These are phyloP conservation scores for Siderastrea radians DNA, from an alignment of 92 coral and sea anemone genomes.

Conservation along the genomic window DNA sequence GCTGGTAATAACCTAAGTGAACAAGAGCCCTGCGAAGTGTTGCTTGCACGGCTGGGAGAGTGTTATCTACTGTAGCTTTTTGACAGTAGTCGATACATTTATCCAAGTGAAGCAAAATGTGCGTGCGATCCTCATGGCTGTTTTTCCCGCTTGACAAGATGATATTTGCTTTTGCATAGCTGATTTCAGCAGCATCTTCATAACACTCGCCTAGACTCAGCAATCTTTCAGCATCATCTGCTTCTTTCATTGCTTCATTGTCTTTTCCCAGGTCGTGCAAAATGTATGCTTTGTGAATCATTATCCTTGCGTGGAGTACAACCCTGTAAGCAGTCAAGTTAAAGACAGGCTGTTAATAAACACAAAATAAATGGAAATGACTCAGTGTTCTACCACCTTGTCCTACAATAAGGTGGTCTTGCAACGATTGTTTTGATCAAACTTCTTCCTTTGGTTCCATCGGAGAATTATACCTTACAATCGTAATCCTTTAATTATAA, in stretches of 20 bases:
- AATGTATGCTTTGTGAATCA: slow-evolving; percentile 25
- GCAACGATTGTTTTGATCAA: no score
- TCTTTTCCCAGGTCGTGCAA: slow-evolving; percentile 43
- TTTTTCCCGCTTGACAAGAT: slow-evolving; percentile 28
- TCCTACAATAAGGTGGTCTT: no score
- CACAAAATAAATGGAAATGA: background rate
- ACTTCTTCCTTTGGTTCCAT: background rate
- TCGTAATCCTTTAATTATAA: no score
- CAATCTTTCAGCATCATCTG: slow-evolving; percentile 54
- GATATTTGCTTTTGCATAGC: slow-evolving; percentile 39
- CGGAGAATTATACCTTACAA: no score
- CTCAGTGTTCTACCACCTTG: no score
- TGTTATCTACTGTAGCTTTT: slow-evolving; percentile 51
- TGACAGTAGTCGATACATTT: slow-evolving; percentile 29
- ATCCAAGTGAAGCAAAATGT: slow-evolving; percentile 31
- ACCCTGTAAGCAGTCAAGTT: slow-evolving; percentile 12
- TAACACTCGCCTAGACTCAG: slow-evolving; percentile 37
- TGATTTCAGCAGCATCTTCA: slow-evolving; percentile 46
- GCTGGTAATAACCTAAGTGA: slow-evolving; percentile 56
- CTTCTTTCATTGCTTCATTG: slow-evolving; percentile 51
- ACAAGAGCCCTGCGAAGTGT: slow-evolving; percentile 56
- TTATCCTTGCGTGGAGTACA: slow-evolving; percentile 48
- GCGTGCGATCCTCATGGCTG: background rate
- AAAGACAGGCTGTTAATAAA: background rate
- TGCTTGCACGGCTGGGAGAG: slow-evolving; percentile 30